Base-by-base conservation (phyloP, 2,797 vertebrate species). In the Galago senegalensis region DNA sequence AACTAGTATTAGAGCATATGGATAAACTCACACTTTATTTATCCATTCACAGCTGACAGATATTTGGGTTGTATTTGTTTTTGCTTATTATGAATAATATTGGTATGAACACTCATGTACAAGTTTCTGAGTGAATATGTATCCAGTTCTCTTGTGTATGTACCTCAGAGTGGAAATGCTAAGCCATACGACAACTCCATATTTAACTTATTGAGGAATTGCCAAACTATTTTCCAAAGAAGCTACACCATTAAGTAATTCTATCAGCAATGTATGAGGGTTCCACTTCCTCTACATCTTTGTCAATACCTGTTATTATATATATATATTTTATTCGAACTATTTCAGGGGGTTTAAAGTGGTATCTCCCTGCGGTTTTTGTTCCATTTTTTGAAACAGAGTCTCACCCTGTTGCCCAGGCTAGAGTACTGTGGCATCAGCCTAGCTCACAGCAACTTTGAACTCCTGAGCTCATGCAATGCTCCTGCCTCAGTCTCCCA, bases 201-300 rank as follows among this genome's bases (percentile, higher is more conserved):
- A 58, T 65, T 93, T 88, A 81, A 73, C 67, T 88, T 93, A 73
- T 12, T 73, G 69, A 93, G 76, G 43, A 93, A 73, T 20, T 93
- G 43, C n/a, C 67, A 81, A 65, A 81, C 29, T 43, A 69, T 58
- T 92, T 86, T 60, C 49, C 72, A 92, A 77, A 69, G 61, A 67
- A 49, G 43, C 31, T 20, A 14, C 21, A 69, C 18, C 34, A 85
- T 65, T n/a, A 40, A 58, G 84, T 34, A 34, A 43, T 75, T 46
- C 60, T 25, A 65, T 21, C 56, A 81, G 58, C 40, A 87, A 72
- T 53, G 4, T 40, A 73, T n/a, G n/a, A 82, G 69, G 46, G 60
- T 73, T 88, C 69, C 29, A 77, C 40, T 85, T 67, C 77, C 81
- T 76, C 6, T 34, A 80, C 16, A 80, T 60, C 56, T 56, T 80